A percentile compares a stretch with the other conserved stretches of the same genome.
phyloP scores from a whole-genome alignment of 2,113 vertebrate species.

The Perca flavescens region DNA sequence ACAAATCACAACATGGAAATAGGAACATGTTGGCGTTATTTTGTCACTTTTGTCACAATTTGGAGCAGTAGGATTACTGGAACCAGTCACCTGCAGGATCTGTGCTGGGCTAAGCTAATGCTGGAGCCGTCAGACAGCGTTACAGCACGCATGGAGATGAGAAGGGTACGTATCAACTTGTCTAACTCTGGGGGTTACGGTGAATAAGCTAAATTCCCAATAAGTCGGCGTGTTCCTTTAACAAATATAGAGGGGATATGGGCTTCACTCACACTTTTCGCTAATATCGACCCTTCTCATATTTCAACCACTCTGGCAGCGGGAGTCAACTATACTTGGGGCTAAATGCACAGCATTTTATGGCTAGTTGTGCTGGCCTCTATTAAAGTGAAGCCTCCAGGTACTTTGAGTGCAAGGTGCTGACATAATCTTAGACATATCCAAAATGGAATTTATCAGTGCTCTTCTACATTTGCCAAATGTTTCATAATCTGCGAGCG shows the following conservation, averaged over 20 bases:
- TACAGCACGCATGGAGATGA: too few species aligned
- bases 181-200: too few species aligned
- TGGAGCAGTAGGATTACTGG: too few species aligned
- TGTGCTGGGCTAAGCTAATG: too few species aligned
- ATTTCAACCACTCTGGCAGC: background rate
- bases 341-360: conserved; percentile 2
- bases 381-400: background rate
- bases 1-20: too few species aligned
- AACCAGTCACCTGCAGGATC: too few species aligned
- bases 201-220: too few species aligned
- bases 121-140: too few species aligned
- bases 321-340: background rate
- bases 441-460: background rate
- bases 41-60: too few species aligned
- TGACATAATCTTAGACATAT: conserved; percentile 8
- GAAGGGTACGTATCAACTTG: too few species aligned
- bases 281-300: background rate
- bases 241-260: background rate
- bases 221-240: too few species aligned
- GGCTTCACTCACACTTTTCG: background rate
- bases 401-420: background rate
- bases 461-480: conserved; percentile 4
- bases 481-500: conserved; percentile 6
- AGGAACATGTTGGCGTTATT: too few species aligned
- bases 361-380: background rate